phyloP scores from a whole-genome alignment of 2,888 invertebrate genomes.

The Hydropsyche betteni region DNA sequence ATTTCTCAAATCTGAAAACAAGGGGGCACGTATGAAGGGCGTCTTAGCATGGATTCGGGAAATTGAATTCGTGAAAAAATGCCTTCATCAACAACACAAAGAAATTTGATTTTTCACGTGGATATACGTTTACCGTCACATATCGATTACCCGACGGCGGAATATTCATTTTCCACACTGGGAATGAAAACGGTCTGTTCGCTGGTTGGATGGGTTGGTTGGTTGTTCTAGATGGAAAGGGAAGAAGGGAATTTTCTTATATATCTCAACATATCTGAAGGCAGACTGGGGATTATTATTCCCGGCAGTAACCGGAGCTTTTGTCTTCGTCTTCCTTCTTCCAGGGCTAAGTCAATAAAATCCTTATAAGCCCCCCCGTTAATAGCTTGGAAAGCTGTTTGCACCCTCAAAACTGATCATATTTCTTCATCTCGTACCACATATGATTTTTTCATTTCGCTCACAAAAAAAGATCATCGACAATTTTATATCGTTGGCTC shows the following conservation, averaged over 20 bases:
- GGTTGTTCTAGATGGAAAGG: neutral
- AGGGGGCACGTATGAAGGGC: too few species aligned
- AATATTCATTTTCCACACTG: slow-evolving; percentile 34
- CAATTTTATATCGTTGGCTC: neutral
- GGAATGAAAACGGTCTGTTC: slow-evolving; percentile 16
- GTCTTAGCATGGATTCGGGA: neutral
- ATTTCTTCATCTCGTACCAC: slow-evolving; percentile 25
- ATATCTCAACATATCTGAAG: slow-evolving; percentile 34
- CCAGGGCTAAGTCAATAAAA: slow-evolving; percentile 42
- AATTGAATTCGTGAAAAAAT: slow-evolving; percentile 19
- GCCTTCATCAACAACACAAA: slow-evolving; percentile 32
- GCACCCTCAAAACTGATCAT: slow-evolving; percentile 37
- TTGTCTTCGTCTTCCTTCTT: slow-evolving; percentile 42
- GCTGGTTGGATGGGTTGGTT: too few species aligned
- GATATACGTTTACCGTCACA: slow-evolving; percentile 33
- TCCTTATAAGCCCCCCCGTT: slow-evolving; percentile 42
- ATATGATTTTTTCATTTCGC: slow-evolving; percentile 23
- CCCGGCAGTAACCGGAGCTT: slow-evolving; percentile 42
- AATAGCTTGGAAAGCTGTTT: slow-evolving; percentile 40
- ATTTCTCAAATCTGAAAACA: too few species aligned
- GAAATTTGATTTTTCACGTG: slow-evolving; percentile 38
- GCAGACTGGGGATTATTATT: slow-evolving; percentile 38
- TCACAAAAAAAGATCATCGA: slow-evolving; percentile 9
- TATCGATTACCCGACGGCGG: slow-evolving; percentile 30
- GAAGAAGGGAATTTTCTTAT: slow-evolving; percentile 28